Base-by-base conservation (phyloP, 2,113 vertebrate species). In the Bagarius yarrelli region DNA sequence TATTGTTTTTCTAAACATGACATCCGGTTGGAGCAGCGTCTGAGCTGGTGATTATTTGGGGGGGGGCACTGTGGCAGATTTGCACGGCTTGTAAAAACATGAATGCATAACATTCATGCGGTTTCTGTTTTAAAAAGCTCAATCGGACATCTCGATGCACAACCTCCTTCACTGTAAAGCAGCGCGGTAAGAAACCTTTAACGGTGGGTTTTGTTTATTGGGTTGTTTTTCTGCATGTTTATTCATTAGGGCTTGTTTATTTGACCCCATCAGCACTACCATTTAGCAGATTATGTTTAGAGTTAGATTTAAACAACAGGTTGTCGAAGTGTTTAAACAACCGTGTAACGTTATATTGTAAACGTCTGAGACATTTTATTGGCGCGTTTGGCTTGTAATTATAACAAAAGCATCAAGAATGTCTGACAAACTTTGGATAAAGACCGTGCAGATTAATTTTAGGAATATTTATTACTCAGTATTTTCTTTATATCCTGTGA, bases 21-120 rank as follows among this genome's bases (percentile, higher is more conserved):
- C 88, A 89, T 93, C 92, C 92, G 91, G 90, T 87, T 83, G 87
- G 83, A 79, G 86, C 85, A 82, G 75, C 76, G 81, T 83, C 27
- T 30, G 87, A 79, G 64, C 47, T 81, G 40, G 78, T 78, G 80
- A 8, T 74, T 55, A 55, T 63, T 56, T 8, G 6, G 21, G 47
- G 47, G 47, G 47, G 56, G 73, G 21, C n/a, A n/a, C 36, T 76
- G 79, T 34, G 73, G 77, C 52, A 40, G 72, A 25, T 40, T 67
- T 36, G 9, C 59, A 32, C 76, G 78, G 76, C 72, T 61, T 76
- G 70, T 27, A 40, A 18, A 44, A 1, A 25, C 21, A 79, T 60
- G 61, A 75, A 74, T 83, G 53, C 60, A 72, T 36, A 2, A 19
- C 59, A 32, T 32, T 32, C 16, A 4, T 59, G n/a, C 13, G 30